phyloP scores from a whole-genome alignment of 2,797 vertebrate species.

The Geotrypetes seraphini region DNA sequence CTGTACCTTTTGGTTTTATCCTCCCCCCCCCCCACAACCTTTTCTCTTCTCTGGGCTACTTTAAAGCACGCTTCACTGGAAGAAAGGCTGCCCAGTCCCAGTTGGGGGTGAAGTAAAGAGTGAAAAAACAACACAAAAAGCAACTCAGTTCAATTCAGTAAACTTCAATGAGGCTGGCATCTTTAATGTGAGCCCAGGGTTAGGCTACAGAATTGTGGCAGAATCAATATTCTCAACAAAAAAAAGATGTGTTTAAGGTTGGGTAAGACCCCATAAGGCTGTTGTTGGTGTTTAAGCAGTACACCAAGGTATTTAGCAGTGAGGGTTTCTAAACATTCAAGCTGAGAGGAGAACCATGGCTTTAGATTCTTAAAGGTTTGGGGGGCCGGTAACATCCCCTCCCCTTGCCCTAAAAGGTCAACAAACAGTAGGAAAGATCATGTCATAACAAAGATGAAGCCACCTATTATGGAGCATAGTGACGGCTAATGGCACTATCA shows the following conservation, averaged over 20 bases:
- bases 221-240: slow-evolving; percentile 65
- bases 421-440: slow-evolving; percentile 70
- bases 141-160: slow-evolving; percentile 72
- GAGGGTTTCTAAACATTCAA: slow-evolving; percentile 78
- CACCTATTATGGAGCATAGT: slow-evolving; percentile 54
- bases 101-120: slow-evolving; percentile 62
- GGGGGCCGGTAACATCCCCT: slow-evolving; percentile 59
- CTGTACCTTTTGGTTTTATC: slow-evolving; percentile 61
- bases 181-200: slow-evolving; percentile 67
- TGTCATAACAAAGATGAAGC: slow-evolving; percentile 67
- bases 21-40: slow-evolving; percentile 34
- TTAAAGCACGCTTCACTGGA: slow-evolving; percentile 68
- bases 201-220: slow-evolving; percentile 64
- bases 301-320: slow-evolving; percentile 70
- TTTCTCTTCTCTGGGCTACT: slow-evolving; percentile 63
- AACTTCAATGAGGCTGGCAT: slow-evolving; percentile 67
- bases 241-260: slow-evolving; percentile 74
- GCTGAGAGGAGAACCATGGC: slow-evolving; percentile 67
- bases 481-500: slow-evolving; percentile 56
- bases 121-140: slow-evolving; percentile 73
- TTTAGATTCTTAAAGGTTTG: slow-evolving; percentile 66
- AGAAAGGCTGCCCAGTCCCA: slow-evolving; percentile 66
- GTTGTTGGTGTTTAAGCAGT: slow-evolving; percentile 79
- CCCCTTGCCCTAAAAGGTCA: slow-evolving; percentile 68
- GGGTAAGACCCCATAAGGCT: slow-evolving; percentile 71